Evolutionary conservation across 2,797 vertebrate genomes (phyloP), one percentile per base, ranked within the genome.

Genomic region (Chelon labrosus): DNA sequence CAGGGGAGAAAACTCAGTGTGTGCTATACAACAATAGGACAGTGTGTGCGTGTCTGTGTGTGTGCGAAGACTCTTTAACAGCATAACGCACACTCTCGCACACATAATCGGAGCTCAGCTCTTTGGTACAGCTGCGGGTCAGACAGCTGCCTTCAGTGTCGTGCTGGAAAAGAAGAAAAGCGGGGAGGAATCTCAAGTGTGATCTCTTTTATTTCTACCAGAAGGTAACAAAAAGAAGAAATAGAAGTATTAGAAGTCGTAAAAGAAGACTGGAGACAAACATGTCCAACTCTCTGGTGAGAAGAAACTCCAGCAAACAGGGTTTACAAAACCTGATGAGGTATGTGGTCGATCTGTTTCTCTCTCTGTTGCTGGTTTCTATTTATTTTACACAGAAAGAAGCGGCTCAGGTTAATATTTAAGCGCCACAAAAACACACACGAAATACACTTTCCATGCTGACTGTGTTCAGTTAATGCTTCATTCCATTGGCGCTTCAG

Each of bases 251-350:
- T 38, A 50, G 22, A 17, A 31, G 6, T 8, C 39, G 31, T 14
- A 57, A 31, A 59, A 69, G 49, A 70, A 83, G 25, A 61, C 55
- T 61, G 60, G 65, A 73, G 55, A 52, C 35, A 88, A 88, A 87
- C 85, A 95, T 95, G 96, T 96, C 94, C 87, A 90, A 94, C 82
- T 92, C 94, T 63, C 82, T 96, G 82, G 73, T 94, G 77, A 95
- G 97, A 86, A 94, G 94, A 82, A 95, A 93, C 80, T 95, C 96
- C 87, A 96, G 95, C 91, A 96, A 94, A 84, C 91, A 94, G 88
- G 96, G 96, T 79, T 90, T 96, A 86, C 95, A 97, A 56, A 96
- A 94, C 82, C 96, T 97, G 65, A 91, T 95, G 84, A 96, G 95
- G 98, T 98, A 90, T 86, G 96, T 83, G 72, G 4, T 60, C 5